These are phyloP conservation scores for Ceramica pisi DNA, from an alignment of 2,888 invertebrate species.

Conservation along the genomic window DNA sequence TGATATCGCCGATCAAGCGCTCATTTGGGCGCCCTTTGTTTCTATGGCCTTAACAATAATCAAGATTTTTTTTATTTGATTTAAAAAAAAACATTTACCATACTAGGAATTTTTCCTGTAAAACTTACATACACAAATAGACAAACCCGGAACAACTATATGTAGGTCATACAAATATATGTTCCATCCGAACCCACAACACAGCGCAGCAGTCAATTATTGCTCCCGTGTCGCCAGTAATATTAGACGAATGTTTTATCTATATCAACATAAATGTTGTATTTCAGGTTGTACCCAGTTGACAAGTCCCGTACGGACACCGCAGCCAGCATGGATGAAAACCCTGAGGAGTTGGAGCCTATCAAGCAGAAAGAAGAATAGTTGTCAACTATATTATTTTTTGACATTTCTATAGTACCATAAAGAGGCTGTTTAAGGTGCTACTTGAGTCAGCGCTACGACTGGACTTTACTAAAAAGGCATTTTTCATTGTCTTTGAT, in stretches of 20 bases:
- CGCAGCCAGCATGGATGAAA: conserved; percentile 89
- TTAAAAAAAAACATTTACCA: too few relatives aligned
- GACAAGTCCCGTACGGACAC: conserved; percentile 96
- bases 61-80: too few relatives aligned
- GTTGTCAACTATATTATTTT: conserved; percentile 17
- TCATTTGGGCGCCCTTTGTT: too few relatives aligned
- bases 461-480: conserved; percentile 39
- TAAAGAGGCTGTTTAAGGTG: conserved; percentile 69
- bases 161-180: too few relatives aligned
- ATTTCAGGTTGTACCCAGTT: conserved; percentile 96
- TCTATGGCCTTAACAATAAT: neutral
- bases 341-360: conserved; percentile 78
- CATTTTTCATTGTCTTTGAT: conserved; percentile 25
- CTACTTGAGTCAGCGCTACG: conserved; percentile 53
- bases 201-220: too few relatives aligned
- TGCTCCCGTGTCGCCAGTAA: too few relatives aligned
- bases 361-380: conserved; percentile 82
- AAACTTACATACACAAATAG: too few relatives aligned
- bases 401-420: conserved; percentile 34
- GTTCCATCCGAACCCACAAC: too few relatives aligned
- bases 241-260: too few relatives aligned
- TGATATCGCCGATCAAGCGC: too few relatives aligned
- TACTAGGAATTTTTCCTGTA: too few relatives aligned
- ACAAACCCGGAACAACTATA: too few relatives aligned
- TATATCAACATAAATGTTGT: neutral